Evolutionary conservation across 2,888 invertebrate genomes (phyloP), one percentile per base, ranked within the genome.

Genomic region (Frankliniella intonsa): DNA sequence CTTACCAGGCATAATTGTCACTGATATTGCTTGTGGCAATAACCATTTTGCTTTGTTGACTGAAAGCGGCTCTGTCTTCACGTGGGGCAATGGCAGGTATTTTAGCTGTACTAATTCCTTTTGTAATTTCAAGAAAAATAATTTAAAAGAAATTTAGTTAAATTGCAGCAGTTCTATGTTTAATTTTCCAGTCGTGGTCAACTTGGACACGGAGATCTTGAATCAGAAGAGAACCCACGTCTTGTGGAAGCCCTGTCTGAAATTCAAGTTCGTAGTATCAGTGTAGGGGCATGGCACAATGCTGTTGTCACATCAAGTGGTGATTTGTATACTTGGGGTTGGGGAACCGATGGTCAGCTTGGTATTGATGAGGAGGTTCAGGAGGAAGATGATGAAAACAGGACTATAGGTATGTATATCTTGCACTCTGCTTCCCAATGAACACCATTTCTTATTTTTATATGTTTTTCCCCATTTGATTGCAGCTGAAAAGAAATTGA

Each of bases 261-360:
- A 19, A 89, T 97, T 27, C 91, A 90, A 86, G 90, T 97, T 82
- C 88, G 88, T 0, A 89, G 91, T 86, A 92, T 97, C 82, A 90
- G 93, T 80, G 93, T 94, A 69, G 95, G 95, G 11, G 96, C 95
- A 14, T 97, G 97, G 97, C 97, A 97, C 87, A 93, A 93, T 82
- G 91, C 93, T 81, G 95, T 93, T 14, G 87, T 96, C 11, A 95
- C 95, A 84, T 90, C 91, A 85, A 91, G 90, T 87, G 96, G 96
- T 19, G 97, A 97, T 87, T 86, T 97, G 0, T 97, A 97, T 87
- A 90, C 91, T 3, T 97, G 97, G 97, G 97, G 97, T 11, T 96
- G 95, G 93, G 97, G 97, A 88, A 92, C 94, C 84, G 92, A 91
- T 86, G 97, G 97, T 0, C 96, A 97, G 87, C 88, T 97, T 22